Evolutionary conservation across 2,888 invertebrate species (phyloP).

Genomic region (Exocentrus adspersus): DNA sequence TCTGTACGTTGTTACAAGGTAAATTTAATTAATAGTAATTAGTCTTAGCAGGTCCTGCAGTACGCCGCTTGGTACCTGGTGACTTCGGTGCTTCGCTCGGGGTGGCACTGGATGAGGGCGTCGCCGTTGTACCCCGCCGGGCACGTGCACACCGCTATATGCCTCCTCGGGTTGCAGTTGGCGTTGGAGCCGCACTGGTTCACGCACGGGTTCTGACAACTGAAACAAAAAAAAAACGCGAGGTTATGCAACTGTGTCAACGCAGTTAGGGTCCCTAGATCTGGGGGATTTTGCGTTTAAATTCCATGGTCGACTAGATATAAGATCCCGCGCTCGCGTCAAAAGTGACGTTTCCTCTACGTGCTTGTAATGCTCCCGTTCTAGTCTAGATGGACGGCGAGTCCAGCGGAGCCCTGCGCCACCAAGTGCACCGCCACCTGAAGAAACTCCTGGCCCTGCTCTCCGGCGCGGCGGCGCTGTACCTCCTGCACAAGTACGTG

Average conservation of each 20-base stretch:
- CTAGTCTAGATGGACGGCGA: slow-evolving; percentile 40
- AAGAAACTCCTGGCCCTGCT: slow-evolving; percentile 41
- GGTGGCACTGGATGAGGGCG: slow-evolving; percentile 67
- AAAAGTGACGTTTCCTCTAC: slow-evolving; percentile 10
- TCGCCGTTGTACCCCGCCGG: slow-evolving; percentile 74
- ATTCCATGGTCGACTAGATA: neutral
- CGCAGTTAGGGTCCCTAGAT: no score
- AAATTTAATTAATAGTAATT: no score
- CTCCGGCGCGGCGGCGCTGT: slow-evolving; percentile 37
- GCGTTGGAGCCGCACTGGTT: slow-evolving; percentile 83
- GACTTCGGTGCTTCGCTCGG: slow-evolving; percentile 18
- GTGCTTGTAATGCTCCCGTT: neutral
- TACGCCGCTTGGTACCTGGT: neutral
- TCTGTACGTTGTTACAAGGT: no score
- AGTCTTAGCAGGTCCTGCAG: slow-evolving; percentile 10
- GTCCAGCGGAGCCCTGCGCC: slow-evolving; percentile 34
- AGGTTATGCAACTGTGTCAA: no score
- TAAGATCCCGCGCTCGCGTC: neutral
- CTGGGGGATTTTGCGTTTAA: no score
- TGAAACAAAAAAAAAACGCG: slow-evolving; percentile 42
- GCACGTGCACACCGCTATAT: slow-evolving; percentile 86
- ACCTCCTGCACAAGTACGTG: slow-evolving; percentile 36
- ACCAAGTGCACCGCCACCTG: slow-evolving; percentile 38
- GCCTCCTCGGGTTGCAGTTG: slow-evolving; percentile 78
- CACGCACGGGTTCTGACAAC: slow-evolving; percentile 74